Percentiles rank a stretch among this genome's conserved stretches.
Evolutionary conservation across 2,888 invertebrate genomes (phyloP).

Genomic region (Drosophila kuntzei): DNA sequence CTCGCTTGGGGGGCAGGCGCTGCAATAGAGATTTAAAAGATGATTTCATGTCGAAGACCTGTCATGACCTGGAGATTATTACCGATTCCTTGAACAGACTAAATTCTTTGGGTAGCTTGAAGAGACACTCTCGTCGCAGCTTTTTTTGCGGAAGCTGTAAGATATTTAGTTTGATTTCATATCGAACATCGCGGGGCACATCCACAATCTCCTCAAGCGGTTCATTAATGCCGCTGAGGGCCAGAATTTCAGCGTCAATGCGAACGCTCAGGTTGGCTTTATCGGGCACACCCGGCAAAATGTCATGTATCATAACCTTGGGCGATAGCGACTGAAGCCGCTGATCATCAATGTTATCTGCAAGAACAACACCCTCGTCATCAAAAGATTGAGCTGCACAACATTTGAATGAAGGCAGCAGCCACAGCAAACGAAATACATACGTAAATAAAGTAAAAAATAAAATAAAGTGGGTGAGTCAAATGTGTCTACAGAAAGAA

Average conservation of each 20-base stretch:
- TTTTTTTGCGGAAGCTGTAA: conserved; percentile 33
- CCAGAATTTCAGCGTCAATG: conserved; percentile 73
- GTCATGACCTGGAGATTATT: conserved; percentile 36
- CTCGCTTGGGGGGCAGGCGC: conserved; percentile 49
- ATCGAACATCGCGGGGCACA: conserved; percentile 37
- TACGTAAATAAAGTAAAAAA: conserved; percentile 57
- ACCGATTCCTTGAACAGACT: conserved; percentile 75
- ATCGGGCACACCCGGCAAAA: conserved; percentile 69
- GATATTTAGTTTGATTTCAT: conserved; percentile 44
- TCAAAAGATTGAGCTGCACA: conserved; percentile 71
- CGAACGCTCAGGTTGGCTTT: conserved; percentile 71
- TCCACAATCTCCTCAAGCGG: conserved; percentile 42
- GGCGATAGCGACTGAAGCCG: conserved; percentile 77
- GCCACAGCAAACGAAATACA: conserved; percentile 48
- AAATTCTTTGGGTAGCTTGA: conserved; percentile 64
- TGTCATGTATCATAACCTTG: conserved; percentile 72
- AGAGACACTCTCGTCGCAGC: conserved; percentile 32
- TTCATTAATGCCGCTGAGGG: conserved; percentile 39
- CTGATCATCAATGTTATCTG: conserved; percentile 80
- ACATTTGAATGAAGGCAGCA: conserved; percentile 37
- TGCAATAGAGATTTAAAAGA: not conserved
- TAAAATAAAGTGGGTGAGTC: conserved; percentile 56
- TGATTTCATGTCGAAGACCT: not conserved
- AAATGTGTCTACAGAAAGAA: conserved; percentile 39
- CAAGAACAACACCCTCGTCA: conserved; percentile 84